A percentile compares a stretch with the other conserved stretches of the same genome.
phyloP scores from a whole-genome alignment of 2,797 vertebrate species.

The Hirundo rustica region DNA sequence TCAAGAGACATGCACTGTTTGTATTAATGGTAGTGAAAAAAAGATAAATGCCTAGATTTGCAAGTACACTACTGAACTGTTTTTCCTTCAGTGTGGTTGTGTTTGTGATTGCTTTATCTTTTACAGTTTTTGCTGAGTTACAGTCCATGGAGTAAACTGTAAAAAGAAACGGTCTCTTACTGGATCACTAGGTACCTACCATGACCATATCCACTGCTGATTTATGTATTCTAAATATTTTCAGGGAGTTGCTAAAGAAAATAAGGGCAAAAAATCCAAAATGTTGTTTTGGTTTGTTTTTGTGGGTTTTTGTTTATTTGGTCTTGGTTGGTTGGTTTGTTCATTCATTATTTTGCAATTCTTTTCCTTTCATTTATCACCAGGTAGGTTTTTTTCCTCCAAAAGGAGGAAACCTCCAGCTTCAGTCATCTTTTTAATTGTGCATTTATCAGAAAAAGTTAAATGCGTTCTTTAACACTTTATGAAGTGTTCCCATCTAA shows the following conservation, averaged over 20 bases:
- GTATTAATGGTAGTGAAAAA: not conserved
- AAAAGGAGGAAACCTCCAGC: not conserved
- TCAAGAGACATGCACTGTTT: not conserved
- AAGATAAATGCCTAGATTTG: not conserved
- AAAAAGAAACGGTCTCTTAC: not conserved
- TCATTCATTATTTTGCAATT: not conserved
- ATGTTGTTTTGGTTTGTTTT: not conserved
- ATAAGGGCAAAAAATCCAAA: accelerated
- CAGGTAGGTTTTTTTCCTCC: not conserved
- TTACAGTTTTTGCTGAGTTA: not conserved
- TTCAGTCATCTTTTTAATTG: not conserved
- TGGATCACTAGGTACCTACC: not conserved
- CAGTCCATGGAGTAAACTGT: not conserved
- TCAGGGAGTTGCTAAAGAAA: not conserved
- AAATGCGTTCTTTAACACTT: not conserved
- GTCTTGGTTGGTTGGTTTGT: not conserved
- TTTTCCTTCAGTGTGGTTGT: not conserved
- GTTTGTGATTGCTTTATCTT: not conserved
- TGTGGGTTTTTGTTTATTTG: not conserved
- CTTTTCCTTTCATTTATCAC: not conserved
- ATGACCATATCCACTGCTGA: not conserved
- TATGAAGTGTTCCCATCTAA: not conserved
- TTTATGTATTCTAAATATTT: not conserved
- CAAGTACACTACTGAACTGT: not conserved
- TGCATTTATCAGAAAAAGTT: not conserved